Evolutionary conservation across 2,113 vertebrate genomes (phyloP), one percentile per base, ranked within the genome.

Genomic region (Sylvia atricapilla): DNA sequence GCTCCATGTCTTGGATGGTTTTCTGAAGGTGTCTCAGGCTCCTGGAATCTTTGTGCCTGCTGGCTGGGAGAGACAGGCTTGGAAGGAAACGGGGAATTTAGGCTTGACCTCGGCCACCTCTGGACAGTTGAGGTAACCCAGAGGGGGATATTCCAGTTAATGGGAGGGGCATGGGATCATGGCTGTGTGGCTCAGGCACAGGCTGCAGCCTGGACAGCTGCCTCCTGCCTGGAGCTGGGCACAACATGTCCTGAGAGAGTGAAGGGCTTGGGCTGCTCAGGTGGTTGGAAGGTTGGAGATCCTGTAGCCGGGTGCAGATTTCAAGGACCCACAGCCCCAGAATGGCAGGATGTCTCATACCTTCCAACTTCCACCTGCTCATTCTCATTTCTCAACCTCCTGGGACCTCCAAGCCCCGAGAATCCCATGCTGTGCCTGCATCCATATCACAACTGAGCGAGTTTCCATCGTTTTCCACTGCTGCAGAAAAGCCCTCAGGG

Each of bases 161-260:
- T 9, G 2, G 6, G 59, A 19, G 1, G 17, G n/a, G 17, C 4
- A 14, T 2, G 10, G 69, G 70, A n/a, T 39, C 0, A 0, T 33
- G 16, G 0, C 22, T n/a, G 31, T 19, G 2, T 16, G 50, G 24
- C 9, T 18, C 0, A 0, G 41, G 50, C n/a, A n/a, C 44, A 30
- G 87, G 60, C 52, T 28, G 50, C 13, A 60, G 58, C 25, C 25
- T 28, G 25, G 25, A 37, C 64, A 68, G 74, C 53, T 72, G 63
- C 58, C 52, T 72, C 13, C 68, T 64, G 41, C 58, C 33, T 37
- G 39, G 47, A 43, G n/a, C 10, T 27, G 80, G 59, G 52, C 33
- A 55, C 46, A 16, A 44, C 55, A 4, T 64, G 28, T 7, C 19
- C 44, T 58, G 22, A 16, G 60, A 46, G 25, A 14, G 3, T 9